Evolutionary conservation across 2,113 vertebrate genomes (phyloP).

Genomic region (Rostratula benghalensis): DNA sequence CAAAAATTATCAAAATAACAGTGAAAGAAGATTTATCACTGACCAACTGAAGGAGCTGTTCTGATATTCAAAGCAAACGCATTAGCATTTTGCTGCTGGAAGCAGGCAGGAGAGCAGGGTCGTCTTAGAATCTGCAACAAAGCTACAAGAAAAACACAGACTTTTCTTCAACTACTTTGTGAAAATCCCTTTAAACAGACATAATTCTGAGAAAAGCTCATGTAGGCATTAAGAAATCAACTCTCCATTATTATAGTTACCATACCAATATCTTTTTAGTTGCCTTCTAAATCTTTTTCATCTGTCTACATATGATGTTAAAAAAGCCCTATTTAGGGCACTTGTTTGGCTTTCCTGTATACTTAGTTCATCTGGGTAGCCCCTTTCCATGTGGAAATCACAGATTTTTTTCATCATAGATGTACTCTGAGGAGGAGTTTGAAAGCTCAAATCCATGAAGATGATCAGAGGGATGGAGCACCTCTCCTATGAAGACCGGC

Average conservation of each 20-base stretch:
- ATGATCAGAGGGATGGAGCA: too few species aligned
- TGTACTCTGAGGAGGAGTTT: not conserved
- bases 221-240: not conserved
- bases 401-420: not conserved
- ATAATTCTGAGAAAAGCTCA: not conserved
- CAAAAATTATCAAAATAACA: not conserved
- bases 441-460: not conserved
- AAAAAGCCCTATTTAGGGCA: not conserved
- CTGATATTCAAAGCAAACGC: not conserved
- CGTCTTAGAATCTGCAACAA: not conserved
- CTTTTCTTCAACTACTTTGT: not conserved
- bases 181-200: not conserved
- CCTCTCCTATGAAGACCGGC: too few species aligned
- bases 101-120: not conserved
- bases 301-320: not conserved
- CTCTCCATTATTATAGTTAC: not conserved
- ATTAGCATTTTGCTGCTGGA: not conserved
- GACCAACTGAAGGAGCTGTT: not conserved
- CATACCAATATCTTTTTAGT: fast-evolving
- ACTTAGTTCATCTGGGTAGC: fast-evolving
- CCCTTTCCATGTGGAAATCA: not conserved
- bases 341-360: not conserved
- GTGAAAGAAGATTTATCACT: not conserved
- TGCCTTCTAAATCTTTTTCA: not conserved
- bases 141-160: not conserved